phyloP scores from a whole-genome alignment of 2,888 invertebrate species.

The Uloborus plumipes region DNA sequence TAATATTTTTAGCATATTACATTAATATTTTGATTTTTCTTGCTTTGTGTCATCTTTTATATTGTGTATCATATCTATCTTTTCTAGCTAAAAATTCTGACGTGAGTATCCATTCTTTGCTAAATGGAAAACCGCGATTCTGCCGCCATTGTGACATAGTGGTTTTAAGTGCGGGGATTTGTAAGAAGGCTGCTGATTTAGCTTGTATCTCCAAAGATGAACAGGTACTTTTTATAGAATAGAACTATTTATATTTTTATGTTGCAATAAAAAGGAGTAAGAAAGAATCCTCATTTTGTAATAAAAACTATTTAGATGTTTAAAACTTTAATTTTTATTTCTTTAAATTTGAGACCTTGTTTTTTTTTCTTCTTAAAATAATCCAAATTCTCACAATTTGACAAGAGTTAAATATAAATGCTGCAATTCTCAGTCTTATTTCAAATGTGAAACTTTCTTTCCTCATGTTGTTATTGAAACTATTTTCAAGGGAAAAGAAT shows the following conservation, averaged over 20 bases:
- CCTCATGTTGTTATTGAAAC: too few species aligned
- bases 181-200: conserved; percentile 84
- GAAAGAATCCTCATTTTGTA: not conserved
- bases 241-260: not conserved
- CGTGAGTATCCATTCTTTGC: conserved; percentile 89
- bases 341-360: too few species aligned
- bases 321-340: not conserved
- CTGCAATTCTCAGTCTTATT: too few species aligned
- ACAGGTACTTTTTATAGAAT: conserved; percentile 35
- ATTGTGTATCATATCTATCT: not conserved
- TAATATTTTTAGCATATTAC: too few species aligned
- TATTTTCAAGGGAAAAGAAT: too few species aligned
- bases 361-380: too few species aligned
- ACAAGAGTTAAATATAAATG: too few species aligned
- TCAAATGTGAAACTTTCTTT: too few species aligned
- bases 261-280: too few species aligned
- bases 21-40: not conserved
- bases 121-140: conserved; percentile 90
- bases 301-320: not conserved
- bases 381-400: too few species aligned
- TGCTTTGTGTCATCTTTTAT: not conserved
- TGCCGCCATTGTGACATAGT: conserved; percentile 94
- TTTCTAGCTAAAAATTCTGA: conserved; percentile 71
- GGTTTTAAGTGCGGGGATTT: conserved; percentile 85
- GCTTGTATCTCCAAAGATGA: conserved; percentile 71